Conservation (phyloP, 2,888 invertebrate species). For the Stramonita haemastoma region DNA sequence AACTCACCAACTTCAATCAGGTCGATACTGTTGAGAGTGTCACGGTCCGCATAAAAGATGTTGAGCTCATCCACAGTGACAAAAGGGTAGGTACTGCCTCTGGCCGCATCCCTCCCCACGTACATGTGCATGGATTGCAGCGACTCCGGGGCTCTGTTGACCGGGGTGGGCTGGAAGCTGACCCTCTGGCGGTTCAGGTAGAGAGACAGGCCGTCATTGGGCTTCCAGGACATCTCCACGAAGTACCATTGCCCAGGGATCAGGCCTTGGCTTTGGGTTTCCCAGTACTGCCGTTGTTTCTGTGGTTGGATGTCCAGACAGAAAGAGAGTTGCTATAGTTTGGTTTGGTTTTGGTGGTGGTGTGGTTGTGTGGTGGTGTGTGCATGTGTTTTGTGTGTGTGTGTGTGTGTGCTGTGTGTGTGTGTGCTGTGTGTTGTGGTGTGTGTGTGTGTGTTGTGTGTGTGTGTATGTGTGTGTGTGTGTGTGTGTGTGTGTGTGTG, state of each 20-base stretch:
- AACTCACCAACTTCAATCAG: conserved; percentile 65
- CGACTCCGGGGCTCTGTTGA: conserved; percentile 39
- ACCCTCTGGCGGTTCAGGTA: conserved; percentile 65
- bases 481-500: too few species aligned
- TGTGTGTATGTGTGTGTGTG: too few species aligned
- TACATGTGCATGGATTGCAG: conserved; percentile 58
- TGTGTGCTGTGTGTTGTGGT: background rate
- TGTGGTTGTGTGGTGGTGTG: too few species aligned
- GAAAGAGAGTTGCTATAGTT: background rate
- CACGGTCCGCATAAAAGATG: conserved; percentile 68
- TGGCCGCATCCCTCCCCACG: conserved; percentile 63
- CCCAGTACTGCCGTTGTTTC: conserved; percentile 48
- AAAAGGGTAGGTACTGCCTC: conserved; percentile 54
- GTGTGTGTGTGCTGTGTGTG: too few species aligned
- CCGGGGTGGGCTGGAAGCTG: conserved; percentile 51
- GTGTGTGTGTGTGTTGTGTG: too few species aligned
- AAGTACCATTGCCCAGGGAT: conserved; percentile 70
- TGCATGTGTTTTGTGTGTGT: too few species aligned
- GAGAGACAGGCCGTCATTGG: conserved; percentile 60
- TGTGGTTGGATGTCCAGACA: background rate
- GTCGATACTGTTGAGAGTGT: conserved; percentile 63
- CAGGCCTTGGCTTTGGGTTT: conserved; percentile 45
- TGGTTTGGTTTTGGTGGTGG: background rate
- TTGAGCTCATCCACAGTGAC: conserved; percentile 72
- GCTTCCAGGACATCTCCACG: conserved; percentile 72